These are phyloP conservation scores for Caiman crocodilus DNA, from an alignment of 2,797 vertebrate species.

Conservation along the genomic window DNA sequence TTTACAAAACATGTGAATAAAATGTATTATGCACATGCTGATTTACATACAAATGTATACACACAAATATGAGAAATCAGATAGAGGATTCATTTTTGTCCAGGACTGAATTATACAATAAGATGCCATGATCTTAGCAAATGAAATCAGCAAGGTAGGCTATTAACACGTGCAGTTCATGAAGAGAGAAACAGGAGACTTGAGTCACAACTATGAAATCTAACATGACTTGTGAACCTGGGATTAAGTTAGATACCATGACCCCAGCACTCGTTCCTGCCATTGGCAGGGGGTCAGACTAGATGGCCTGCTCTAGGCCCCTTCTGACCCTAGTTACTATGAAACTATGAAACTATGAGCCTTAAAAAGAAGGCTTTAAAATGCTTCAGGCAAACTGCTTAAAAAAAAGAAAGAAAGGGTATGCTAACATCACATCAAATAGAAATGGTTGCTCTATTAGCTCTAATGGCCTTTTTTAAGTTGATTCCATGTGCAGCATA, in stretches of 20 bases:
- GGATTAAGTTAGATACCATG: constrained; percentile 2
- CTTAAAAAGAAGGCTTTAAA: constrained; percentile 17
- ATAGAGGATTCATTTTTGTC: constrained; percentile 15
- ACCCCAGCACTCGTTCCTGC: too few relatives aligned
- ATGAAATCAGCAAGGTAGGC: constrained; percentile 9
- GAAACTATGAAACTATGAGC: too few relatives aligned
- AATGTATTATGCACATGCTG: constrained; percentile 1
- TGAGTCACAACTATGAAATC: neutral
- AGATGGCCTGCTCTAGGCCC: too few relatives aligned
- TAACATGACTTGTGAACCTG: constrained; percentile 20
- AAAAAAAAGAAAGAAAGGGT: neutral
- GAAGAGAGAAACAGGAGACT: neutral
- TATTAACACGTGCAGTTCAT: neutral
- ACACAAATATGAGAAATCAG: constrained; percentile 41
- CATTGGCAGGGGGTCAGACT: too few relatives aligned
- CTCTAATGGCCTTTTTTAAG: constrained; percentile 43
- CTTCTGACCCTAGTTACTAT: too few relatives aligned
- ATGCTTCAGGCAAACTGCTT: neutral
- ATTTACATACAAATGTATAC: constrained; percentile 27
- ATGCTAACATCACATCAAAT: constrained; percentile 14
- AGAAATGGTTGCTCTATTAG: constrained; percentile 56
- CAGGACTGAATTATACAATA: neutral
- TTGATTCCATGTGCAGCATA: constrained; percentile 49
- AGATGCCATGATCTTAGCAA: neutral
- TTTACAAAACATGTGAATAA: constrained; percentile 61